Conservation (phyloP, 2,113 vertebrate genomes). For the Thunnus thynnus region DNA sequence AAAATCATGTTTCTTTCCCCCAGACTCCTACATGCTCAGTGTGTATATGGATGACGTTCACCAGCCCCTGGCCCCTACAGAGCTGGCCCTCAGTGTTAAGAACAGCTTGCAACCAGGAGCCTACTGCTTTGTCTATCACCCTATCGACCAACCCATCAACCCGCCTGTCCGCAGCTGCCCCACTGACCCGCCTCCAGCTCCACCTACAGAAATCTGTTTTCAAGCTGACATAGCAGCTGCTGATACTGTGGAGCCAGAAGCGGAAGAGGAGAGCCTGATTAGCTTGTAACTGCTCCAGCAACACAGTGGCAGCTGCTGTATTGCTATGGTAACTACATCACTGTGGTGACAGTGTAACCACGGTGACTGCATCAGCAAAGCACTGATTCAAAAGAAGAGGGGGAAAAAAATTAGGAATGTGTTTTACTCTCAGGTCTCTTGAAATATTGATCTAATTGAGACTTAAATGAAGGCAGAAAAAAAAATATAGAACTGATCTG, state of each 20-base stretch:
- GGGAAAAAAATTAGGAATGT: too few species aligned
- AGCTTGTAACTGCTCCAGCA: constrained; percentile 52
- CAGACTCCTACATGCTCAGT: constrained; percentile 86
- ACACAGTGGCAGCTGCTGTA: background rate
- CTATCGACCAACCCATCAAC: constrained; percentile 54
- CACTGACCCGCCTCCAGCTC: constrained; percentile 38
- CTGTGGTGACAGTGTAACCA: background rate
- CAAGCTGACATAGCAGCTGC: background rate
- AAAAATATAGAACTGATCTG: background rate
- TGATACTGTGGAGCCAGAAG: background rate
- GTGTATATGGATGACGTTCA: constrained; percentile 86
- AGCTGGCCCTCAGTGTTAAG: constrained; percentile 91
- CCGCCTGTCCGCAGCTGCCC: constrained; percentile 47
- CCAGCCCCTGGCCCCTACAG: constrained; percentile 84
- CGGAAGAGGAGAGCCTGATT: constrained; percentile 69
- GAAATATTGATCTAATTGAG: background rate
- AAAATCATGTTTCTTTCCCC: background rate
- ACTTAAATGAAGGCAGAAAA: background rate
- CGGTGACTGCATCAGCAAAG: background rate
- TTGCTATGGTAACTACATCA: constrained; percentile 32
- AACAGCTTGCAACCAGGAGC: constrained; percentile 86
- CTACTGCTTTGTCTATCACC: constrained; percentile 94
- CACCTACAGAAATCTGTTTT: constrained; percentile 24
- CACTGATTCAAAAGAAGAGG: background rate
- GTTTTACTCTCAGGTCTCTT: constrained; percentile 22